Evolutionary conservation across 2,797 vertebrate species (phyloP).

Genomic region (Halcyon smyrnensis): DNA sequence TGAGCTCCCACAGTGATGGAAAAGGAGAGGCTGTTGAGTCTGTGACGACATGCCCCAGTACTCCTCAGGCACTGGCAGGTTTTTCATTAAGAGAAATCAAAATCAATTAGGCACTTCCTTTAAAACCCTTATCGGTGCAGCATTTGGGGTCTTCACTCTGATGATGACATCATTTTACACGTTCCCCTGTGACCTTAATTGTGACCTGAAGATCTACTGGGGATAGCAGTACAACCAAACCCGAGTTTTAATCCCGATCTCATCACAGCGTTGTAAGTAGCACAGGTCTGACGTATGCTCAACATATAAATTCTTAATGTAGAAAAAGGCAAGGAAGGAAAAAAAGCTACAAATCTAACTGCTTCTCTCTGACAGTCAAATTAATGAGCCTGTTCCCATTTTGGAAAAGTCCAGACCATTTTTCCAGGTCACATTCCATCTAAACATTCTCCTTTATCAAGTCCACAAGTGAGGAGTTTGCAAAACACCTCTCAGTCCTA

Average conservation of each 20-base stretch:
- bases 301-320: background rate
- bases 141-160: background rate
- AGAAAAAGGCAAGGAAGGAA: background rate
- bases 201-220: background rate
- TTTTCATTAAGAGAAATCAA: background rate
- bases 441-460: background rate
- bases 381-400: background rate
- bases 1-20: background rate
- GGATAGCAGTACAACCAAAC: background rate
- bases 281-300: background rate
- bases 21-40: background rate
- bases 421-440: background rate
- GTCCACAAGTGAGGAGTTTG: rapidly evolving
- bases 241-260: background rate
- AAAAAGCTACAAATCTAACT: background rate
- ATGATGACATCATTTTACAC: background rate
- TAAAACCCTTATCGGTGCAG: background rate
- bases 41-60: background rate
- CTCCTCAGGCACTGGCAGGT: background rate
- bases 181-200: background rate
- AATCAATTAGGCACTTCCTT: background rate
- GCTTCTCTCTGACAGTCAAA: background rate
- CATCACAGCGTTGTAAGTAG: background rate
- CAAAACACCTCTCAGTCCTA: background rate
- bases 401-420: background rate